Evolutionary conservation across 2,797 vertebrate genomes (phyloP), one percentile per base, ranked within the genome.

Genomic region (Schizothorax lantsangensis): DNA sequence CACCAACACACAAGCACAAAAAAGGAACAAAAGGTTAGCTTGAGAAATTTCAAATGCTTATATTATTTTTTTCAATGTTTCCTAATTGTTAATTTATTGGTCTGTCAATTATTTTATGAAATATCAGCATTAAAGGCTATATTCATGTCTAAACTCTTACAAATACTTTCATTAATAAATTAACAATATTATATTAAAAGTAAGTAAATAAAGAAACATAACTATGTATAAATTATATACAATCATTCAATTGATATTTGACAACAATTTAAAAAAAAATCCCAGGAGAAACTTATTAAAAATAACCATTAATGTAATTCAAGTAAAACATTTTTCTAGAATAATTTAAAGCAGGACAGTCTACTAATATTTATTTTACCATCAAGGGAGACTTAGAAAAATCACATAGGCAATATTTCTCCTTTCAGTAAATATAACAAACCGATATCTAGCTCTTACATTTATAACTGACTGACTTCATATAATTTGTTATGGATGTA

Each of bases 1-100:
- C 45, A 85, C 52, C 77, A 52, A 83, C n/a, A 82, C 21, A n/a
- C 15, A 81, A 33, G 59, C 19, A 79, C 5, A 83, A 66, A 69
- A 9, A 49, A 59, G 2, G 5, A 64, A 26, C 5, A 38, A 19
- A 73, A 26, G 23, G 12, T 59, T 59, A 52, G 23, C 12, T 45
- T 45, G 71, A 80, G 30, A 36, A 4, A 33, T 49, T 45, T 54
- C 14, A 43, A 38, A 14, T 17, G 17, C 17, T 19, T 14, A 6
- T 23, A 43, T 64, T 1, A 8, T 26, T 38, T 59, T 59, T 57
- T 30, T 40, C 6, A 40, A 52, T 8, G 12, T 49, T 33, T 68
- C 19, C 43, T 74, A 45, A 26, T 49, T 21, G 26, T 40, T 38
- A 12, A 68, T 84, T 40, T 71, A 40, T 17, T 66, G 2, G 33